Base-by-base conservation (phyloP, 2,113 vertebrate genomes). In the Chroicocephalus ridibundus region DNA sequence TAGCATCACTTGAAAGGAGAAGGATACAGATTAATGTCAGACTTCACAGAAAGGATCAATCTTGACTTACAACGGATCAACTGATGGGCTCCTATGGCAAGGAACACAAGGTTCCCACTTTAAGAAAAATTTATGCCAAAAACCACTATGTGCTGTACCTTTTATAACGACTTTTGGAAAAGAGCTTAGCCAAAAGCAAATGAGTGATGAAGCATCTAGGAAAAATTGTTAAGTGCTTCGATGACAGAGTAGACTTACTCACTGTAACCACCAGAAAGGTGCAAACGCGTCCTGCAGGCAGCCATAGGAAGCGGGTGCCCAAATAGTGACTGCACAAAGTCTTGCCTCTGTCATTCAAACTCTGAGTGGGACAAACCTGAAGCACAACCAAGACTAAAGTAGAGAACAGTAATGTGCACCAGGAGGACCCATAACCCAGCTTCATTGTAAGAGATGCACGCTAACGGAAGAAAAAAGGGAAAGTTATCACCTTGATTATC, bases 251-350 rank as follows among this genome's bases (percentile, higher is more conserved):
- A 11, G 47, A 32, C 25, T 47, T 21, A 22, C 46, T 36, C 19
- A 6, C 19, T 40, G 55, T 42, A 49, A 10, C 27, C 65, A 46
- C 51, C 27, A 20, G n/a, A 26, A 42, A 76, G 55, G 55, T 13
- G 31, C 11, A 40, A 80, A 47, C 0, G 1, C 1, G 0, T 34
- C 26, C 44, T 2, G 0, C 40, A 6, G 71, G 68, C 24, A 49
- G 70, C 3, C 0, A 21, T 5, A 9, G 55, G 47, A 42, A 44
- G 40, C 40, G 25, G 40, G 26, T 19, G 40, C 62, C 13, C 31
- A 20, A 36, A 9, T 2, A 8, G 34, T 25, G 66, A 38, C 47
- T 12, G 5, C 4, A 15, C 22, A 10, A 51, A 64, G 44, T 29
- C 9, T 42, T 32, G 54, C 34, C 40, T 55, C 54, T 22, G 18